A percentile compares a stretch with the other conserved stretches of the same genome.
phyloP scores from a whole-genome alignment of 2,113 vertebrate genomes.

The Lagenorhynchus albirostris region DNA sequence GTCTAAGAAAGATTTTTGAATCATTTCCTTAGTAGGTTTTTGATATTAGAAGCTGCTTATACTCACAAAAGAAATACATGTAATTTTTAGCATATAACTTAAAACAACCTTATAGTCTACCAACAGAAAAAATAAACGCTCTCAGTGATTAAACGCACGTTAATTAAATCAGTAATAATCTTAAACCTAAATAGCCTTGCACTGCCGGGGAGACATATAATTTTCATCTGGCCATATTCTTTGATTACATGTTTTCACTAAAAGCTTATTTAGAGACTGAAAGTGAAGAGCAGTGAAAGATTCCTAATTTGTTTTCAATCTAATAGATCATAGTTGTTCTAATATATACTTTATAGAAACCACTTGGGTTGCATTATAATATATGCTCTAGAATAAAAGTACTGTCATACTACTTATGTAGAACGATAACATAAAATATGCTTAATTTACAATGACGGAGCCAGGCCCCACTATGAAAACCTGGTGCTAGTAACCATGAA shows the following conservation, averaged over 20 bases:
- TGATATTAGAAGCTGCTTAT: background rate
- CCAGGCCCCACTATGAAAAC: background rate
- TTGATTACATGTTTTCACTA: slow-evolving; percentile 23
- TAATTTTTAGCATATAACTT: background rate
- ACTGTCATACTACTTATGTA: background rate
- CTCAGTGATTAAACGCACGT: background rate
- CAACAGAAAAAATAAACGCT: slow-evolving; percentile 27
- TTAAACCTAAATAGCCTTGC: background rate
- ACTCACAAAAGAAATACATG: background rate
- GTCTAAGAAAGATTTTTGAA: background rate
- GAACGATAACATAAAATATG: slow-evolving; percentile 3
- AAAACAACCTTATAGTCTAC: background rate
- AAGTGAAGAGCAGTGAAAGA: background rate
- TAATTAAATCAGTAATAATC: slow-evolving; percentile 16
- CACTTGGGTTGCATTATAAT: background rate
- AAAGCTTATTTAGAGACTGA: slow-evolving; percentile 10
- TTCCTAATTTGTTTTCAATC: slow-evolving; percentile 12
- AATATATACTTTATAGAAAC: background rate
- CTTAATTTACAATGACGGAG: background rate
- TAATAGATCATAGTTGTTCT: background rate
- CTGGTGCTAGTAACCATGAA: background rate
- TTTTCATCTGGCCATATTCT: background rate
- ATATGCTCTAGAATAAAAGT: background rate
- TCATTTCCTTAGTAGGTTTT: slow-evolving; percentile 9
- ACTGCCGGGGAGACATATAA: background rate